Base-by-base conservation (phyloP, 2,797 vertebrate species). In the Acanthis flammea region DNA sequence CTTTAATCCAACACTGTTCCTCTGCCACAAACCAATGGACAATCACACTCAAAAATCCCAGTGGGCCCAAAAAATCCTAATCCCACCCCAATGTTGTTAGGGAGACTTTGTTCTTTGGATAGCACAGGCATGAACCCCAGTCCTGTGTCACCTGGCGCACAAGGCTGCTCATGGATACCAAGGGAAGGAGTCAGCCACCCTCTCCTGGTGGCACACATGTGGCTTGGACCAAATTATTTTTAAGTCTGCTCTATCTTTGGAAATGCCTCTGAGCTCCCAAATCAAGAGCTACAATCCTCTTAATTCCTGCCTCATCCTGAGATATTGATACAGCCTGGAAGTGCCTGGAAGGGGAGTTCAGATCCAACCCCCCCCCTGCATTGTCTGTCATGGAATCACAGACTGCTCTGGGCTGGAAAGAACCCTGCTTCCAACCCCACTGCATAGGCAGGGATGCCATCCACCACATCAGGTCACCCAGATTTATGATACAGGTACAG, bases 291-390 rank as follows among this genome's bases (percentile, higher is more conserved):
- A 47, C 31, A 35, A 68, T 19, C 37, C 24, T 72, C 25, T 39
- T 30, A 9, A 1, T 7, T 33, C 62, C 47, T 47, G 41, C 72
- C 47, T 33, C 35, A 23, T 14, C 33, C 33, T 10, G 12, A 57
- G 71, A 7, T 27, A 23, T 5, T 0, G 2, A 11, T 12, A 3
- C 1, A n/a, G n/a, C 7, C 39, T 11, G 30, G 18, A 53, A 53
- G 30, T 19, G 50, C 51, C 61, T 51, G 19, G 16, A n/a, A 51
- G 47, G 24, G 33, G 39, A 33, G 39, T 25, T 11, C 55, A 47
- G 30, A 24, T 25, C 41, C 82, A 53, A 0, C 7, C 7, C 41
- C 16, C 39, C 12, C 39, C 14, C 8, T 14, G 53, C 28, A 6
- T 0, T 44, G 15, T n/a, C 3, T 28, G 0, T 25, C 4, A 6